Percentiles rank a stretch among this genome's conserved stretches.
These are phyloP conservation scores for Catocala sponsa DNA, from an alignment of 2,888 invertebrate genomes.

Conservation along the genomic window DNA sequence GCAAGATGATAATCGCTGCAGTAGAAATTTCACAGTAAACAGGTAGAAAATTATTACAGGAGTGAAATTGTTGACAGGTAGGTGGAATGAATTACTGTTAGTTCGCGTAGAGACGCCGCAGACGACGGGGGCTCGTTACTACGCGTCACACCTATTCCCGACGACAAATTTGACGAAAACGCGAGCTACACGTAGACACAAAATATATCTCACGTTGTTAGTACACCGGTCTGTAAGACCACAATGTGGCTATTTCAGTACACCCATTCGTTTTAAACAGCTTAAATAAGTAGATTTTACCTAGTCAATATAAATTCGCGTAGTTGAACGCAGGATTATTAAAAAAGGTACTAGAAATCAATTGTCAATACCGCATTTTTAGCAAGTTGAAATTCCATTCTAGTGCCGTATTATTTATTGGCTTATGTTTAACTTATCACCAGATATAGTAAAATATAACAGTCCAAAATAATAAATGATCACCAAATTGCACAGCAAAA, in stretches of 20 bases:
- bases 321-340: too few relatives aligned
- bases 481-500: too few relatives aligned
- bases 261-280: not conserved
- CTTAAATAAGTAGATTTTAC: too few relatives aligned
- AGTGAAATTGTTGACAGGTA: constrained; percentile 55
- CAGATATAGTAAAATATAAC: too few relatives aligned
- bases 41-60: constrained; percentile 33
- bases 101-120: constrained; percentile 51
- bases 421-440: too few relatives aligned
- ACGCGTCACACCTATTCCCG: constrained; percentile 40
- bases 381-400: too few relatives aligned
- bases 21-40: constrained; percentile 23
- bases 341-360: too few relatives aligned
- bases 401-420: too few relatives aligned
- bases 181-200: constrained; percentile 38
- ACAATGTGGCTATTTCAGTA: constrained; percentile 5
- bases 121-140: constrained; percentile 54
- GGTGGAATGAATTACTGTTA: constrained; percentile 60
- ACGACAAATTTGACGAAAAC: constrained; percentile 55
- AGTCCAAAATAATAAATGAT: too few relatives aligned
- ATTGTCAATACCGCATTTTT: too few relatives aligned
- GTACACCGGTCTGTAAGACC: constrained; percentile 6
- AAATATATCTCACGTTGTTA: constrained; percentile 30
- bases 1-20: constrained; percentile 18
- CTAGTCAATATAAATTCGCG: too few relatives aligned